Conservation (phyloP, 2,888 invertebrate species). For the Seladonia tumulorum region DNA sequence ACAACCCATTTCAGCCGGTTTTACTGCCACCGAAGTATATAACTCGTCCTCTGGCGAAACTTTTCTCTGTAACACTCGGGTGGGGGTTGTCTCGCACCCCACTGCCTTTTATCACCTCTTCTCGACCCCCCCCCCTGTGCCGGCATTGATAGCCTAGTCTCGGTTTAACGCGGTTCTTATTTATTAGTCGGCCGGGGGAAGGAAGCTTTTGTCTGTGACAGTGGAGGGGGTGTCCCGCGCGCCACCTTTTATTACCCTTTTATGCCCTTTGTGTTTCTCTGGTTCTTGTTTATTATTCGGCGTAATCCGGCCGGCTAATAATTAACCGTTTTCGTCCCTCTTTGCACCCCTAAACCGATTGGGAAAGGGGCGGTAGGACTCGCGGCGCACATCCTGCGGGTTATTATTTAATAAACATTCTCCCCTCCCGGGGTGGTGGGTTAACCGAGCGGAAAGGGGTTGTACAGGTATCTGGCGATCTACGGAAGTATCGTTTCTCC, state of each 20-base stretch:
- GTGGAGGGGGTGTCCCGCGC: neutral
- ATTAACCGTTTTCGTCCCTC: neutral
- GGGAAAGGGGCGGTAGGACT: neutral
- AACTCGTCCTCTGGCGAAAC: neutral
- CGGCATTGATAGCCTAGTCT: neutral
- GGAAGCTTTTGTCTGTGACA: neutral
- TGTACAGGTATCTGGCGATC: slow-evolving; percentile 1
- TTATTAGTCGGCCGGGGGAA: neutral
- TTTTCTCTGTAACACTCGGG: neutral
- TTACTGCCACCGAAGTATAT: neutral
- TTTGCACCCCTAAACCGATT: neutral
- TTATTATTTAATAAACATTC: slow-evolving; percentile 42
- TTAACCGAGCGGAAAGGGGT: neutral
- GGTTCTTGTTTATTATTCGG: slow-evolving; percentile 1
- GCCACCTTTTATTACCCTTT: neutral
- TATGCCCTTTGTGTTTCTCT: neutral
- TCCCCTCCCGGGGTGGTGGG: neutral
- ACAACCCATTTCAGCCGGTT: neutral
- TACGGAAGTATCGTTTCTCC: slow-evolving; percentile 20
- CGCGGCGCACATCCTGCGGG: neutral
- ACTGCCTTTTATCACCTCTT: neutral
- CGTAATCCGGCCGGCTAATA: slow-evolving; percentile 3
- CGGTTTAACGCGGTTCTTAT: neutral
- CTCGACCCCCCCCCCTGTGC: neutral
- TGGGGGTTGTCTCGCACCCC: neutral